These are phyloP conservation scores for Acleris sparsana DNA, from an alignment of 2,888 invertebrate genomes.

Conservation along the genomic window DNA sequence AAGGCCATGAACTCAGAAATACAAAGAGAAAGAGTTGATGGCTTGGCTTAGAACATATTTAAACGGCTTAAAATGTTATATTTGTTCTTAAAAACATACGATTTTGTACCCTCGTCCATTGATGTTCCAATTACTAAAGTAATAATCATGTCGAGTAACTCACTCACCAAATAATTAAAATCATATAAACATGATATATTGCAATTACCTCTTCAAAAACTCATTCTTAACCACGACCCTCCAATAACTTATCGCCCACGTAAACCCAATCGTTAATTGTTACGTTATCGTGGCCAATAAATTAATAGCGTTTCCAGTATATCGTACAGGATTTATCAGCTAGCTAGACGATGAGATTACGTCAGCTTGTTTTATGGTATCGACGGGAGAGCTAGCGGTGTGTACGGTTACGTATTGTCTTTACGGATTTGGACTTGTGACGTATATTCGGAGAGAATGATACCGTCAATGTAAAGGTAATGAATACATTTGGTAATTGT, in stretches of 20 bases:
- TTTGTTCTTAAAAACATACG: no score
- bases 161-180: no score
- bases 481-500: no score
- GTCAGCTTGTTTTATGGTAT: conserved; percentile 53
- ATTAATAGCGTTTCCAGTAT: conserved; percentile 34
- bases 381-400: conserved; percentile 38
- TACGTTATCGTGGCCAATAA: conserved; percentile 32
- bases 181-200: neutral
- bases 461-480: no score
- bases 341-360: conserved; percentile 51
- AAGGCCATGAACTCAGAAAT: no score
- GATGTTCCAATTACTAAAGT: no score
- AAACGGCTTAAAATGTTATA: no score
- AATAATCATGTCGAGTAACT: no score
- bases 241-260: conserved; percentile 30
- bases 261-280: conserved; percentile 34
- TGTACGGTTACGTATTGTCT: conserved; percentile 15
- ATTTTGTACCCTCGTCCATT: no score
- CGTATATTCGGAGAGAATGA: neutral
- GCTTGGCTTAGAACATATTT: no score
- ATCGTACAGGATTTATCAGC: conserved; percentile 47
- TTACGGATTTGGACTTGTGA: conserved; percentile 7
- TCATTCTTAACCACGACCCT: conserved; percentile 1
- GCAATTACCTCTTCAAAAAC: neutral
- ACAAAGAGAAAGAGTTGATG: no score